These are phyloP conservation scores for Chloebia gouldiae DNA, from an alignment of 2,113 vertebrate species.

Conservation along the genomic window DNA sequence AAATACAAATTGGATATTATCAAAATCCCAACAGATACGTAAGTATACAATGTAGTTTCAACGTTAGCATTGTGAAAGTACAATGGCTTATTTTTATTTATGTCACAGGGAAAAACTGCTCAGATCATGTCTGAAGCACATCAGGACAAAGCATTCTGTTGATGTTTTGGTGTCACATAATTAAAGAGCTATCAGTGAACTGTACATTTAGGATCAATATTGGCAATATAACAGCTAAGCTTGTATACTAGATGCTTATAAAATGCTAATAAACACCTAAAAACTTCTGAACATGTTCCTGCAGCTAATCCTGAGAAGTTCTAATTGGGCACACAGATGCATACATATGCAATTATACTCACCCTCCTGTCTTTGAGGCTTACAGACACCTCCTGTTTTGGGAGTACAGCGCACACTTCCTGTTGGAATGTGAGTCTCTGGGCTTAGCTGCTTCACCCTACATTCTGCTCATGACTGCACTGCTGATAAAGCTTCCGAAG, in stretches of 20 bases:
- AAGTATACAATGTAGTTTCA: slow-evolving; percentile 48
- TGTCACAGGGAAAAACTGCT: not conserved
- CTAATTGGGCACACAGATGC: not conserved
- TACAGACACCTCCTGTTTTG: not conserved
- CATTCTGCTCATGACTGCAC: not conserved
- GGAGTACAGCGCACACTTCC: not conserved
- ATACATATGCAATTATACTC: not conserved
- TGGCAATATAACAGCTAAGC: not conserved
- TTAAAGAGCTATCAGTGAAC: not conserved
- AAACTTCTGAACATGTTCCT: not conserved
- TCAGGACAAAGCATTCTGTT: not conserved
- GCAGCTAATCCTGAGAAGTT: not conserved
- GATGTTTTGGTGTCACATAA: not conserved
- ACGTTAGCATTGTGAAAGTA: not conserved
- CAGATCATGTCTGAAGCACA: not conserved
- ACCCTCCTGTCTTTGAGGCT: not conserved
- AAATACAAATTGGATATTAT: slow-evolving; percentile 67
- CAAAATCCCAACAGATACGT: slow-evolving; percentile 63
- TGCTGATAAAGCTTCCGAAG: not conserved
- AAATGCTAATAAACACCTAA: not conserved
- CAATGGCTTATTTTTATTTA: not conserved
- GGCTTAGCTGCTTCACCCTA: not conserved
- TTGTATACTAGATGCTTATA: accelerated
- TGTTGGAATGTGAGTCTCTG: not conserved
- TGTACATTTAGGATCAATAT: not conserved